Evolutionary conservation across 2,888 invertebrate species (phyloP), one percentile per base, ranked within the genome.

Genomic region (Nephrotoma guestfalica): DNA sequence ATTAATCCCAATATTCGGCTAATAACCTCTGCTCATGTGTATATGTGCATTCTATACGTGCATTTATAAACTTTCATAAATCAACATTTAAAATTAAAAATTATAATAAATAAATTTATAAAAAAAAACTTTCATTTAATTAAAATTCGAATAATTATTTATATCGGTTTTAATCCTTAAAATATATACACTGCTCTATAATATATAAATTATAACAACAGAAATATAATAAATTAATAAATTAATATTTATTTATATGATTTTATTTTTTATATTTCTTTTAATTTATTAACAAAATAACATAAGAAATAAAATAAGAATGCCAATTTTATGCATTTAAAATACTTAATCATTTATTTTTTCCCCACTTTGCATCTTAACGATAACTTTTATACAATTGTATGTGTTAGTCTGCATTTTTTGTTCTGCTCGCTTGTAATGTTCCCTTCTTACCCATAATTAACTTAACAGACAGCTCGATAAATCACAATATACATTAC

Each of bases 341-440:
- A 41, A 84, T 84, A 84, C 84, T 84, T 84, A 84, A 84, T 84
- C 84, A 84, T 84, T 84, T 84, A 84, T 84, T 84, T 84, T 84
- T 42, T 84, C 84, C 84, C 84, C 84, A 84, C 84, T 84, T 84
- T 84, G 84, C 84, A 84, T 41, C 42, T 84, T 84, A 71, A 71
- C 71, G 30, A 71, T 71, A 71, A 30, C 71, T 71, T 71, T 71
- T n/a, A 30, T 71, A 30, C 30, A 9, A 30, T 9, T 71, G 71
- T 71, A 30, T 71, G 71, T 71, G 30, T 71, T 71, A 30, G 30
- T 30, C 71, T 42, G 41, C 5, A 13, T 84, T 84, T 84, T 84
- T 41, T 41, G n/a, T 84, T 84, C 42, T 84, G n/a, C 84, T 84
- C 42, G 42, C 42, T 84, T 84, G 41, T 15, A 84, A 84, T 84